Percentiles rank a stretch among this genome's conserved stretches.
Conservation (phyloP, 2,888 invertebrate species). For the Cataglyphis livida region DNA sequence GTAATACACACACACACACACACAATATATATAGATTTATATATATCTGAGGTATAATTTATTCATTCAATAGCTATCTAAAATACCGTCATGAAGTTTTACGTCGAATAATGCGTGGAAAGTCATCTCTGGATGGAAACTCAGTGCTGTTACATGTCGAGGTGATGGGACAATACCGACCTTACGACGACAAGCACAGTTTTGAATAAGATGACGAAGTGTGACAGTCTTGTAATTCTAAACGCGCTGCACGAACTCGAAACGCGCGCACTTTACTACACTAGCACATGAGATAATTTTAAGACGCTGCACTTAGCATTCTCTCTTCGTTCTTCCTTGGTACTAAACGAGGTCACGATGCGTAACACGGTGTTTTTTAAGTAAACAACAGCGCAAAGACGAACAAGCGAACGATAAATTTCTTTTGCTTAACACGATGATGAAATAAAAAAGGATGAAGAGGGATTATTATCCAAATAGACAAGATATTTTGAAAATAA, state of each 20-base stretch:
- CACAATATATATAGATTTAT: too few relatives aligned
- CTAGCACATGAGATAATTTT: conserved; percentile 39
- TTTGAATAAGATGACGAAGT: conserved; percentile 31
- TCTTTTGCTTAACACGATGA: neutral
- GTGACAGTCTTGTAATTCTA: conserved; percentile 33
- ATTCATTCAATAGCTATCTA: neutral
- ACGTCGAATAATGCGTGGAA: conserved; percentile 15
- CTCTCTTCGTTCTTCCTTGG: conserved; percentile 20
- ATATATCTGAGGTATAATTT: neutral
- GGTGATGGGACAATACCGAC: conserved; percentile 14
- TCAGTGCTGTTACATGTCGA: conserved; percentile 12
- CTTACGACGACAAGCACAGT: neutral
- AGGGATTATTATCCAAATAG: conserved; percentile 14
- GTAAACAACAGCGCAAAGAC: conserved; percentile 37
- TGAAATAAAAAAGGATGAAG: conserved; percentile 26
- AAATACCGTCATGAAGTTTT: neutral
- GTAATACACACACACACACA: too few relatives aligned
- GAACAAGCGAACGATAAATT: conserved; percentile 51
- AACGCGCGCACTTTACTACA: conserved; percentile 26
- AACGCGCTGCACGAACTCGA: conserved; percentile 18
- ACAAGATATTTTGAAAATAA: conserved; percentile 19
- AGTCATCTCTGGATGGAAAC: conserved; percentile 21
- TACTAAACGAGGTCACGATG: conserved; percentile 42
- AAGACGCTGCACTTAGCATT: conserved; percentile 49
- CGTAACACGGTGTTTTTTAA: conserved; percentile 44